Percentiles rank a stretch among this genome's conserved stretches.
Evolutionary conservation across 64 coral and sea anemone genomes (phyloP).

Genomic region (Orbicella faveolata): DNA sequence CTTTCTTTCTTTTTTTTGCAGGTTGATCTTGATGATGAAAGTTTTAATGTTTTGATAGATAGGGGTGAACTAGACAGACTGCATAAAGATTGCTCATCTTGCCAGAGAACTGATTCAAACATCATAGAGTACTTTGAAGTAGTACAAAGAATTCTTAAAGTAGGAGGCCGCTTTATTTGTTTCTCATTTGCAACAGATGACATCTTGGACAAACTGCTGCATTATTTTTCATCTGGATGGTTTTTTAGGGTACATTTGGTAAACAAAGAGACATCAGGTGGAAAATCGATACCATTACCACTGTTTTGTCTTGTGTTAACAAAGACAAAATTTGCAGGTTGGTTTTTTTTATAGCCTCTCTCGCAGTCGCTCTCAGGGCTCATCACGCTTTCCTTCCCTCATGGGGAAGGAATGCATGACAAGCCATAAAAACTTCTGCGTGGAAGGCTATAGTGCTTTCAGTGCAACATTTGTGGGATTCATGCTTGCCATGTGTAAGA

Average conservation of each 20-base stretch:
- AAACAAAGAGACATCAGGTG: not conserved
- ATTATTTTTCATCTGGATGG: constrained; percentile 82
- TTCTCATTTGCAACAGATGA: constrained; percentile 80
- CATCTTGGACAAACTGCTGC: constrained; percentile 70
- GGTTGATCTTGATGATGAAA: constrained; percentile 63
- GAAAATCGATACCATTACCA: constrained; percentile 49
- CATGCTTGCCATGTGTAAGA: no score
- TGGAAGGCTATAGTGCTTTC: no score
- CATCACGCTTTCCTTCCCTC: no score
- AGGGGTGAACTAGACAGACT: constrained; percentile 80
- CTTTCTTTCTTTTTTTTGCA: constrained; percentile 27
- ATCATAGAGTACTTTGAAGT: constrained; percentile 67
- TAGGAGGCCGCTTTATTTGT: constrained; percentile 85
- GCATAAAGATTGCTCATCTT: not conserved
- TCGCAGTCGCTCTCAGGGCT: no score
- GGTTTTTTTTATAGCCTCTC: not conserved
- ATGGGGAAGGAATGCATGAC: no score
- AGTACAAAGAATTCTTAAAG: constrained; percentile 59
- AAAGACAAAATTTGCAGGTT: constrained; percentile 90
- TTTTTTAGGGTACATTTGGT: constrained; percentile 85
- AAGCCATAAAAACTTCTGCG: no score
- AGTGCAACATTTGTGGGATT: no score
- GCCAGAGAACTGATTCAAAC: constrained; percentile 19
- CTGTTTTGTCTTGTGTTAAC: constrained; percentile 96
- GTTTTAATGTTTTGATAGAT: constrained; percentile 83